phyloP scores from a whole-genome alignment of 2,113 vertebrate species.

The Phalacrocorax brasilianus region DNA sequence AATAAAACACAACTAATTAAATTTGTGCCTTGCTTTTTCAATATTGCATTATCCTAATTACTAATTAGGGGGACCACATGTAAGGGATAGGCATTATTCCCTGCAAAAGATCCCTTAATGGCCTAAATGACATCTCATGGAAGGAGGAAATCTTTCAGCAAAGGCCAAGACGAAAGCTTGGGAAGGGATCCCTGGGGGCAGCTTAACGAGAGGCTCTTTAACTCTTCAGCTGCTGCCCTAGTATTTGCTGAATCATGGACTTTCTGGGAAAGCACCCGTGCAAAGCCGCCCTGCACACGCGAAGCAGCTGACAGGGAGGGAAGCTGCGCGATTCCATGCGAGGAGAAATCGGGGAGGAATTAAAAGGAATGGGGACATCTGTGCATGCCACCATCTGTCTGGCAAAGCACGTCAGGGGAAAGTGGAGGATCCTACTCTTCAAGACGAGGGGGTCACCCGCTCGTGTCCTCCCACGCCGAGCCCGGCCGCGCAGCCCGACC shows the following conservation, averaged over 20 bases:
- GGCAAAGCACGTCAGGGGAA: rapidly evolving
- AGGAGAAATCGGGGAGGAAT: neutral
- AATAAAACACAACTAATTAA: conserved; percentile 56
- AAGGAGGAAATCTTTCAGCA: conserved; percentile 49
- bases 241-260: neutral
- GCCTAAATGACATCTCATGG: neutral
- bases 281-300: rapidly evolving
- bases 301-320: neutral
- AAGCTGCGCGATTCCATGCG: rapidly evolving
- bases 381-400: neutral
- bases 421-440: rapidly evolving
- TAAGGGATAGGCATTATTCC: neutral
- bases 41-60: conserved; percentile 19
- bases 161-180: neutral
- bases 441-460: neutral
- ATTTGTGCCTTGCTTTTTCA: conserved; percentile 15
- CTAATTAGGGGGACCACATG: conserved; percentile 26
- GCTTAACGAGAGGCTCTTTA: neutral
- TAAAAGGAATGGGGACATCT: neutral
- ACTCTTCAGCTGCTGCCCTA: neutral
- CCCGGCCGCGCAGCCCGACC: neutral
- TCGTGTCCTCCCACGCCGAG: neutral
- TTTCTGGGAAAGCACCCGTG: rapidly evolving
- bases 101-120: conserved; percentile 33
- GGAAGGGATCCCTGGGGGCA: neutral